These are phyloP conservation scores for Drosophila ananassae DNA, from an alignment of 1,140 invertebrate species.

Conservation along the genomic window DNA sequence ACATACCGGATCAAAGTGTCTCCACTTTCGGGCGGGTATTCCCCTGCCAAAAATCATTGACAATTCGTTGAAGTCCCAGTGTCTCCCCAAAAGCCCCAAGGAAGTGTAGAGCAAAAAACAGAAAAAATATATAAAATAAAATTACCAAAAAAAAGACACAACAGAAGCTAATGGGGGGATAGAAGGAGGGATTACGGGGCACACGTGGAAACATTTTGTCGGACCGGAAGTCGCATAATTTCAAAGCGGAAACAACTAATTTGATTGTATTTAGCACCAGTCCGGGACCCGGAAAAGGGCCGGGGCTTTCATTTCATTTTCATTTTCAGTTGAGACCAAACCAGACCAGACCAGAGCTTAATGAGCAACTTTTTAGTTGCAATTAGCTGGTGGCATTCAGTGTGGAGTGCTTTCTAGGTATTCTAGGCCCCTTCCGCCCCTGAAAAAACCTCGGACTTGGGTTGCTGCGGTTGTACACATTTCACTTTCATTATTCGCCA, in stretches of 20 bases:
- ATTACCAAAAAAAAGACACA: conserved; percentile 2
- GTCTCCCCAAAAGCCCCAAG: conserved; percentile 14
- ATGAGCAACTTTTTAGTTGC: conserved; percentile 77
- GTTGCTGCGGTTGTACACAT: conserved; percentile 58
- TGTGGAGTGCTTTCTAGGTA: background rate
- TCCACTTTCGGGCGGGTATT: conserved; percentile 1
- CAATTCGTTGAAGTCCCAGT: conserved; percentile 34
- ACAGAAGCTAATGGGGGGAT: conserved; percentile 12
- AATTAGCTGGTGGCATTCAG: conserved; percentile 51
- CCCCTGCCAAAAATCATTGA: conserved; percentile 42
- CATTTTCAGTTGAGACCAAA: background rate
- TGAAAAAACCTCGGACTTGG: conserved; percentile 1
- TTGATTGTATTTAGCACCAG: conserved; percentile 72
- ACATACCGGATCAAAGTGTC: conserved; percentile 22
- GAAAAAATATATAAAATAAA: conserved; percentile 1
- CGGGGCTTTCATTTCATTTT: conserved; percentile 1
- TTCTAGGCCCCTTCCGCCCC: background rate
- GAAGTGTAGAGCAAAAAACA: conserved; percentile 7
- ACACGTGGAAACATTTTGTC: conserved; percentile 61
- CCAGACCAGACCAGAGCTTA: conserved; percentile 41
- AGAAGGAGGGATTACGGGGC: conserved; percentile 5
- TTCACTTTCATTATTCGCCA: conserved; percentile 72
- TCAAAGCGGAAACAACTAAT: conserved; percentile 70
- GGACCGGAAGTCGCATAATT: conserved; percentile 75
- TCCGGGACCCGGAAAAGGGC: background rate